Evolutionary conservation across 1,140 invertebrate genomes (phyloP), one percentile per base, ranked within the genome.

Genomic region (Eumaeus atala): DNA sequence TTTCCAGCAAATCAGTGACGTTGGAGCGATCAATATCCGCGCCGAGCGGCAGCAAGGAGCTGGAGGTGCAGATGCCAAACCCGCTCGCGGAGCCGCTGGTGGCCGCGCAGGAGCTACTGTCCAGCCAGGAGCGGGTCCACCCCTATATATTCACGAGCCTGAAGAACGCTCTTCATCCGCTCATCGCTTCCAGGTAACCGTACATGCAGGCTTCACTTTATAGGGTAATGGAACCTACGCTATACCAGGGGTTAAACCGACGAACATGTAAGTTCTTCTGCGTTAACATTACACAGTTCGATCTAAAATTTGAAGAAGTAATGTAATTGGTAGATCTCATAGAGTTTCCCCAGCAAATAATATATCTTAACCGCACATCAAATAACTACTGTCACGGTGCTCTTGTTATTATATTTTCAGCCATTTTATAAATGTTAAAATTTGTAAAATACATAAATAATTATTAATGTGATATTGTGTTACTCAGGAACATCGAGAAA

Each of bases 101-200:
- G 0, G 48, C 60, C 1, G 79, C 73, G 0, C 66, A 70, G 0
- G 56, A 62, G 3, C 68, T 94, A 11, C 77, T 95, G 7, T 90
- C 90, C 14, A 83, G 89, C 51, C 92, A 94, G 67, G 93, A 94
- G 77, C 81, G 91, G 2, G 54, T 91, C 12, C 91, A 92, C 67
- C 93, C 93, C 0, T 88, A 89, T 34, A 67, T 95, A 0, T 94
- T 91, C 71, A 74, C 87, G 55, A 93, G 91, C 52, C 76, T 95
- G 38, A 89, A 90, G 71, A 88, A 88, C 40, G 92, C 93, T 5
- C 72, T 95, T 42, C 90, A 90, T 67, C 93, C 93, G 6, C 86
- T 95, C 9, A 91, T 94, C 67, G 89, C 90, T 61, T 89, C 92
- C 59, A 89, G 88, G 76, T 82, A 74, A 57, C n/a, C n/a, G n/a